Base-by-base conservation (phyloP, 2,888 invertebrate species). In the Ennomos quercinarius region DNA sequence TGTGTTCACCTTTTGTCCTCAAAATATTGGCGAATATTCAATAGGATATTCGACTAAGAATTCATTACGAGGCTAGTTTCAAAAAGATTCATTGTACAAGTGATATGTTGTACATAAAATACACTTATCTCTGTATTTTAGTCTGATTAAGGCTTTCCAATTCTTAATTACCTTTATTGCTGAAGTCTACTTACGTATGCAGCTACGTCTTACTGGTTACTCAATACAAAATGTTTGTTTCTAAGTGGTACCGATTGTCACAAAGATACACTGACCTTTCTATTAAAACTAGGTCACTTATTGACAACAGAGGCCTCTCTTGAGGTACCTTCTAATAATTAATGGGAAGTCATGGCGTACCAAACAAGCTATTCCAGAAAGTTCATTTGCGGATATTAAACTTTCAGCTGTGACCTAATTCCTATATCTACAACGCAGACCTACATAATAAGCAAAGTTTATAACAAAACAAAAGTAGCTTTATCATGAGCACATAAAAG, bases 301-400 rank as follows among this genome's bases (percentile, higher is more conserved):
- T 57, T 51, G 54, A 63, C 57, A 63, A 67, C 50, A 64, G 62
- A 55, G 49, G 35, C 12, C 38, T 42, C 38, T 42, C 38, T 34
- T 38, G 45, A 61, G 51, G 63, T 64, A 63, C 62, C 47, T 54
- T 57, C 60, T 64, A 49, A 63, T 62, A 58, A 65, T 69, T 62
- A 66, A 65, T 63, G 48, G 50, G 34, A 11, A 55, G 59, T 66
- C 46, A 77, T 78, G 79, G 76, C 76, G 77, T 69, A 69, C 63
- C 65, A 71, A 71, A 58, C 84, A 89, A 87, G 84, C 84, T 81
- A 77, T 83, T 87, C 76, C 71, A 78, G 79, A 81, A 82, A 77
- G 71, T 77, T 77, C 77, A 68, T 58, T 67, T 54, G 67, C 50
- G 67, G 63, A 72, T 70, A 70, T 67, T 59, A 61, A 72, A 68